Evolutionary conservation across 2,113 vertebrate species (phyloP), one percentile per base, ranked within the genome.

Genomic region (Pholis gunnellus): DNA sequence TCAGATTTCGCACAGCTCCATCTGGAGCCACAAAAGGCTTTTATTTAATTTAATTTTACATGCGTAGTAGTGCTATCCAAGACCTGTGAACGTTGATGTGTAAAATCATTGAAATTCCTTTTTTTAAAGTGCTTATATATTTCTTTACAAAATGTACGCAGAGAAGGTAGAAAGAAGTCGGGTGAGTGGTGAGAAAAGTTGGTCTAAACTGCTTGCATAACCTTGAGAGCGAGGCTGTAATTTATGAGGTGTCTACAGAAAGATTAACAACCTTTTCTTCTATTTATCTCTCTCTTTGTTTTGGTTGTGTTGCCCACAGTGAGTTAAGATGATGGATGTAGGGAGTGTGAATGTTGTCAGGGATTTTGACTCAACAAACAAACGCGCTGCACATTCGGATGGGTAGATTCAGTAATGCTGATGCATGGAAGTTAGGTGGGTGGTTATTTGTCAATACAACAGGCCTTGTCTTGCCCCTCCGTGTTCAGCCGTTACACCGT

Each of bases 381-480:
- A 85, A 83, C 61, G 74, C 5, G n/a, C 31, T 8, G n/a, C 36
- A 72, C 57, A 50, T 78, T 87, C 67, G 81, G 89, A 89, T 90
- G 57, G 36, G 68, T 83, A 69, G 81, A 82, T 60, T 71, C 74
- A 72, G 81, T 72, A 82, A 91, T 74, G 85, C 81, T 86, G 82
- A 92, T 84, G 79, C 78, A 83, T 82, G 66, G 82, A 86, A 72
- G 87, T 82, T 17, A 87, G 64, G 81, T 59, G 83, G 87, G 84
- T 38, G 89, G 85, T 86, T 94, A 89, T 93, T 91, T 89, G 86
- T 92, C 88, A 90, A 88, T 88, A 86, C 68, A 80, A 11, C 89
- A 90, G 87, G 91, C 79, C 83, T 79, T 44, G 82, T 87, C 89
- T 90, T 93, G 92, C 86, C 78, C 74, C 50, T 81, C 36, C 77